Evolutionary conservation across 2,888 invertebrate genomes (phyloP), one percentile per base, ranked within the genome.

Genomic region (Dexiosoma caninum): DNA sequence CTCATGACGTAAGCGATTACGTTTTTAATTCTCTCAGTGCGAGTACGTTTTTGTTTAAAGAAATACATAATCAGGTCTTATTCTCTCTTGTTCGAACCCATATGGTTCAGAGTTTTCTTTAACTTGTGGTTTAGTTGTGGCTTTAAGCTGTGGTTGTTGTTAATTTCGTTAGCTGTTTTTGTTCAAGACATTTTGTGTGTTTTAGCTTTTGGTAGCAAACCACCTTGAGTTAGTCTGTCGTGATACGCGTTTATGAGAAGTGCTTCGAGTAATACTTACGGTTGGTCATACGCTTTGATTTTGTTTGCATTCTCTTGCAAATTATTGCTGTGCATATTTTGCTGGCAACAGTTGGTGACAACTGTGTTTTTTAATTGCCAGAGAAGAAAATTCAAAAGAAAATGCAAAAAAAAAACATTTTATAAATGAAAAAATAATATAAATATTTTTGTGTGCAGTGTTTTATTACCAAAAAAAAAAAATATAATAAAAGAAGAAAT

Each of bases 151-250:
- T 53, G 64, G 30, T 53, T 71, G 57, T 46, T 80, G 62, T 77
- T 81, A 23, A 53, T 53, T 40, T 42, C 19, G 42, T 62, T 53
- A 55, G 53, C 69, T 42, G 64, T 44, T 72, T 62, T 64, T 64
- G 42, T 77, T 51, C 42, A 75, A 75, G 67, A 72, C 76, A 72
- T 77, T 77, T 72, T 55, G 81, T 81, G 81, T 81, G 72, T 81
- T 81, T 74, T 62, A 40, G 67, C 51, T 69, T 74, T 72, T 59
- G 69, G 42, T 77, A 51, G 81, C 74, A 74, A 81, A 77, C 81
- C 81, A 81, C 78, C 82, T 83, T 81, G 76, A 78, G 71, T 83
- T 81, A 83, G 82, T 83, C 78, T 78, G 69, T 83, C 78, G 81
- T 76, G 67, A 72, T 78, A 81, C 78, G 82, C 70, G 82, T 72